These are phyloP conservation scores for Achatina immaculata DNA, from an alignment of 1,140 invertebrate genomes.

Conservation along the genomic window DNA sequence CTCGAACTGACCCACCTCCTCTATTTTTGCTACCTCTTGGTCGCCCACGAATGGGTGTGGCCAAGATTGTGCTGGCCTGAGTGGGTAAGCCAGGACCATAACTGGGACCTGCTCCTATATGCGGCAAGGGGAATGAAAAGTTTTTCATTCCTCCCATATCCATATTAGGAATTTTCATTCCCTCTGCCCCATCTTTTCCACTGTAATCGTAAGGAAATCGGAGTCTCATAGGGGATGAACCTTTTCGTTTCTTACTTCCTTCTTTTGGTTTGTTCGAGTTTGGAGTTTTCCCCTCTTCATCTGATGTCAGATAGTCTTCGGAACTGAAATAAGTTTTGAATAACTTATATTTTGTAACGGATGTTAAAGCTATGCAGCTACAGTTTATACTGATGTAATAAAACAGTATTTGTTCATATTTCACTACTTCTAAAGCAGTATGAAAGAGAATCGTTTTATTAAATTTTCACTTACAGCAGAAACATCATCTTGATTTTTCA, in stretches of 20 bases:
- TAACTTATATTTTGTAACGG: background rate
- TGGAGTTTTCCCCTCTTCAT: constrained; percentile 30
- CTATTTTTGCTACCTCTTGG: constrained; percentile 35
- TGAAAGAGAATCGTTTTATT: no score
- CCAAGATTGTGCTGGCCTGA: constrained; percentile 23
- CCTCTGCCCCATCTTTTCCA: constrained; percentile 8
- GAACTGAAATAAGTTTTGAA: constrained; percentile 15
- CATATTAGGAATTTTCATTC: constrained; percentile 16
- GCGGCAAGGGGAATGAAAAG: constrained; percentile 29
- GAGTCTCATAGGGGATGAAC: constrained; percentile 32
- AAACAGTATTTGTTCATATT: no score
- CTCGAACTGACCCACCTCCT: background rate
- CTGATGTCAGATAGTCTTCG: constrained; percentile 38
- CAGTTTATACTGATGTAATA: no score
- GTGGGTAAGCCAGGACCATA: background rate
- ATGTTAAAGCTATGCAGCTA: no score
- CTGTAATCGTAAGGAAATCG: constrained; percentile 38
- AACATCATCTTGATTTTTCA: no score
- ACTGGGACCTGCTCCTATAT: constrained; percentile 13
- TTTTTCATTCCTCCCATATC: constrained; percentile 32
- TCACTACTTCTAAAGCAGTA: no score
- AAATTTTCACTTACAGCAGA: no score
- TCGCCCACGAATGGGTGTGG: constrained; percentile 22
- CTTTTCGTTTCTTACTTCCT: constrained; percentile 38
- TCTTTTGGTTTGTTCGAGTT: constrained; percentile 32